A percentile compares a stretch with the other conserved stretches of the same genome.
phyloP scores from a whole-genome alignment of 2,888 invertebrate genomes.

The Antheraea yamamai region DNA sequence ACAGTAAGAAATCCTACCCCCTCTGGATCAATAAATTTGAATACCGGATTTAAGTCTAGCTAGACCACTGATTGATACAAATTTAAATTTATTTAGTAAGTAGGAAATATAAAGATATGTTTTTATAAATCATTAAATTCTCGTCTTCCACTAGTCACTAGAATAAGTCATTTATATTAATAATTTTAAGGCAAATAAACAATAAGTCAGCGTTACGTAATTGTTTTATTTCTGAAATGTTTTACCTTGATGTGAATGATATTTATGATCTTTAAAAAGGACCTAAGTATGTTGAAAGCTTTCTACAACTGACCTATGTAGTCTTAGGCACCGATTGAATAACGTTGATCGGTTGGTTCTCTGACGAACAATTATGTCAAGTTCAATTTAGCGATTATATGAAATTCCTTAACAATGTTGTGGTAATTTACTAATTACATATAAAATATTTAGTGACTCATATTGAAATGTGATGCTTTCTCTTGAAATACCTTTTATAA shows the following conservation, averaged over 20 bases:
- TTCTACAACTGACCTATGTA: neutral
- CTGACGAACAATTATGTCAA: neutral
- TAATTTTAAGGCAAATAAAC: constrained; percentile 14
- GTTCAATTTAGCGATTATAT: neutral
- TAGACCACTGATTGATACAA: too few species aligned
- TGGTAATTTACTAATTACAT: neutral
- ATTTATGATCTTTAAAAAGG: neutral
- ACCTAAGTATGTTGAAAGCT: too few species aligned
- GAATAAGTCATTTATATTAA: constrained; percentile 17
- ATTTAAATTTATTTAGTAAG: too few species aligned
- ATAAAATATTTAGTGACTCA: neutral
- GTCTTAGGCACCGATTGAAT: neutral
- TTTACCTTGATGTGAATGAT: neutral
- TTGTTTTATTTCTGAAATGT: neutral
- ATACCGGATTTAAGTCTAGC: too few species aligned
- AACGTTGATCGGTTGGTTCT: neutral
- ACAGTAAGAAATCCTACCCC: too few species aligned
- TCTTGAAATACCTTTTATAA: constrained; percentile 16
- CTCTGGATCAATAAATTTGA: too few species aligned
- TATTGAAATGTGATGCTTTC: constrained; percentile 2
- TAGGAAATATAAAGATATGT: neutral
- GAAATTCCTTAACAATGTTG: neutral
- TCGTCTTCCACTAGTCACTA: constrained; percentile 30
- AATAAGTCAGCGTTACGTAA: neutral
- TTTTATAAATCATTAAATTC: neutral